Base-by-base conservation (phyloP, 2,113 vertebrate species). In the Microtus montanus region DNA sequence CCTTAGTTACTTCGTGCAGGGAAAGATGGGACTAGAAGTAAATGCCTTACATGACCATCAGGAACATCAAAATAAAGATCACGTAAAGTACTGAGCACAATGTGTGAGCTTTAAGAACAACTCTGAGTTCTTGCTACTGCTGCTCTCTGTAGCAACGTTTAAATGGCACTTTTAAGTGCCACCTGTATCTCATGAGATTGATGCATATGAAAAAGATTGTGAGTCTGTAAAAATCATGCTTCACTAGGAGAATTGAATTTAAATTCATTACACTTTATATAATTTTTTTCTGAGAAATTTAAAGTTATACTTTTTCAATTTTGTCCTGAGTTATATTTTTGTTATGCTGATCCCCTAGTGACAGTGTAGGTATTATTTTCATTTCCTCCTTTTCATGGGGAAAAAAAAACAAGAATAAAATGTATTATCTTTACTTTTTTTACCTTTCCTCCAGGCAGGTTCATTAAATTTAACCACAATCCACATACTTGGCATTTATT, bases 261-360 rank as follows among this genome's bases (percentile, higher is more conserved):
- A 82, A 93, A 86, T 68, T 92, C 4, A 44, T 30, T 92, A 28
- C 14, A 15, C 9, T 85, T 93, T 4, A 78, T 54, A 49, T 73
- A 64, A 22, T 47, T 49, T 44, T 61, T 92, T 91, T 80, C 64
- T 80, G 58, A 92, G 44, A 96, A 95, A 71, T 47, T 90, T 49
- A 70, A 88, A 90, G 79, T 80, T 93, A 68, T 30, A 3, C 86
- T 92, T 79, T 84, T 1, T 92, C 49, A 15, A 92, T 91, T 79
- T 95, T 11, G 79, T 86, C 2, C 86, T 54, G 58, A 92, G 83
- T 94, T 93, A 2, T 33, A 52, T 11, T 87, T 71, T 30, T 54
- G 89, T 52, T 79, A 84, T 2, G 83, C 12, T 49, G n/a, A 85
- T 85, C 91, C 74, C 96, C n/a, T 64, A 96, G n/a, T 87, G 73